These are phyloP conservation scores for Catagonus wagneri DNA, from an alignment of 2,113 vertebrate genomes.

Conservation along the genomic window DNA sequence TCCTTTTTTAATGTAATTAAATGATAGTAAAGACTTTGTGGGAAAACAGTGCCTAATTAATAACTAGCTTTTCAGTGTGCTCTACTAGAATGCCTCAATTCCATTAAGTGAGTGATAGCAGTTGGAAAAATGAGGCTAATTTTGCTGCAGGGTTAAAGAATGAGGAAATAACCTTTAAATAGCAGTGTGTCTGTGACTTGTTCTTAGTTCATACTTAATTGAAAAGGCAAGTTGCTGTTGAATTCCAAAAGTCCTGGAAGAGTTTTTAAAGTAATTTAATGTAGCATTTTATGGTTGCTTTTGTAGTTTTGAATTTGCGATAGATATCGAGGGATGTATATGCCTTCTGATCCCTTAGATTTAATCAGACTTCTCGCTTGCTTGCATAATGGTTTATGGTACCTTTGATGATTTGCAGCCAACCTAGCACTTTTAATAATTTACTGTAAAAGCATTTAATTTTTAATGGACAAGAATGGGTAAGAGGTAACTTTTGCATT, in stretches of 20 bases:
- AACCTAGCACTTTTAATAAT: slow-evolving; percentile 89
- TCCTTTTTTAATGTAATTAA: slow-evolving; percentile 30
- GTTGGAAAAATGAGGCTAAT: slow-evolving; percentile 75
- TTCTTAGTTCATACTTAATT: slow-evolving; percentile 79
- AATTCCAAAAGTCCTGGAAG: slow-evolving; percentile 83
- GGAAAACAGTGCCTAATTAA: not conserved
- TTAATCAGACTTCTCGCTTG: slow-evolving; percentile 85
- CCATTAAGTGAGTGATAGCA: slow-evolving; percentile 21
- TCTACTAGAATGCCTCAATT: slow-evolving; percentile 11
- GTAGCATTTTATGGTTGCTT: slow-evolving; percentile 77
- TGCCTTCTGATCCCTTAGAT: slow-evolving; percentile 80
- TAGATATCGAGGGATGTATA: slow-evolving; percentile 72
- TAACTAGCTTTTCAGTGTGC: slow-evolving; percentile 55
- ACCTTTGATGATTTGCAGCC: slow-evolving; percentile 87
- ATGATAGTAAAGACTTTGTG: slow-evolving; percentile 24
- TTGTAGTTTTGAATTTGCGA: slow-evolving; percentile 76
- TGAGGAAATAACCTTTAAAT: slow-evolving; percentile 52
- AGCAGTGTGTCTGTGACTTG: slow-evolving; percentile 20
- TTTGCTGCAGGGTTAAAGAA: slow-evolving; percentile 64
- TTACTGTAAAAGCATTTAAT: slow-evolving; percentile 88
- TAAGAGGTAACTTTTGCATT: slow-evolving; percentile 82
- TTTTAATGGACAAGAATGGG: slow-evolving; percentile 88
- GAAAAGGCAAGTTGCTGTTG: slow-evolving; percentile 82
- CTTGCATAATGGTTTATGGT: slow-evolving; percentile 85
- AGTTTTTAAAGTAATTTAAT: slow-evolving; percentile 85